Conservation (phyloP, 2,888 invertebrate genomes). For the Crocallis elinguaria region DNA sequence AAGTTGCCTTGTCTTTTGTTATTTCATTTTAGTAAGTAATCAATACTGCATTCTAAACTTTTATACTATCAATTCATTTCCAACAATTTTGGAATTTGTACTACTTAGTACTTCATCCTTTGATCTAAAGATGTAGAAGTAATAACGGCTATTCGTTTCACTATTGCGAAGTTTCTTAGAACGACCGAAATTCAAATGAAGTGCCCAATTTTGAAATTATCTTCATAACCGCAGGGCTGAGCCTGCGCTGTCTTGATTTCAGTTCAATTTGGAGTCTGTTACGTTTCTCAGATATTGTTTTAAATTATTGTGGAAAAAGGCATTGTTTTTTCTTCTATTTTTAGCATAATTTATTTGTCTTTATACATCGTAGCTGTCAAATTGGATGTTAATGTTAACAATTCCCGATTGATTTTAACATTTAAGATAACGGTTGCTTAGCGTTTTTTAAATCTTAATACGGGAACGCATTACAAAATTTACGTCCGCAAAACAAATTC, state of each 20-base stretch:
- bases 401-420: neutral
- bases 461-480: conserved; percentile 18
- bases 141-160: conserved; percentile 14
- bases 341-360: neutral
- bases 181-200: conserved; percentile 24
- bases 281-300: conserved; percentile 16
- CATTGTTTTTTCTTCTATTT: neutral
- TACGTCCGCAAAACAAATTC: conserved; percentile 30
- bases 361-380: neutral
- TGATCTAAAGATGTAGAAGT: conserved; percentile 7
- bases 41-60: too few relatives aligned
- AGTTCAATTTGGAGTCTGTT: conserved; percentile 21
- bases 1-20: too few relatives aligned
- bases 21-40: too few relatives aligned
- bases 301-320: conserved; percentile 8
- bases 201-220: conserved; percentile 26
- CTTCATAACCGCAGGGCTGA: conserved; percentile 18
- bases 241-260: conserved; percentile 21
- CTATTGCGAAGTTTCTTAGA: conserved; percentile 19
- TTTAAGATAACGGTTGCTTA: conserved; percentile 20
- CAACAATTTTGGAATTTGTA: too few relatives aligned
- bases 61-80: too few relatives aligned
- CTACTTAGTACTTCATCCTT: neutral
- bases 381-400: neutral
- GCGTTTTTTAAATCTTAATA: conserved; percentile 13